phyloP scores from a whole-genome alignment of 2,113 vertebrate species.

The Phrynosoma blainvillii region DNA sequence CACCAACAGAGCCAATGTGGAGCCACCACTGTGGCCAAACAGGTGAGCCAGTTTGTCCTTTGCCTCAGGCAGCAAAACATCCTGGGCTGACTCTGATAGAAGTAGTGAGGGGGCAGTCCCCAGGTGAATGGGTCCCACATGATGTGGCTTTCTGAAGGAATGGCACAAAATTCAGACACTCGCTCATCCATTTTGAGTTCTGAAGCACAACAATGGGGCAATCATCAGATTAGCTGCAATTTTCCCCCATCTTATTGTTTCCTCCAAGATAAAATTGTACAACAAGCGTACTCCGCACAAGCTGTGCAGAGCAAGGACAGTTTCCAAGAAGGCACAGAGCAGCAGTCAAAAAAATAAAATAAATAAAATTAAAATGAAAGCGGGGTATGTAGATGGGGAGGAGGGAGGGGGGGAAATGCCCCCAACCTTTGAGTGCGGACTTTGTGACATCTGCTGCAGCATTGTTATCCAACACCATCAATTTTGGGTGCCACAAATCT shows the following conservation, averaged over 20 bases:
- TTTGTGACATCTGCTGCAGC: slow-evolving; percentile 80
- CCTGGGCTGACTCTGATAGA: too few species aligned
- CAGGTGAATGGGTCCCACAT: slow-evolving; percentile 28
- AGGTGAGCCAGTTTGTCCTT: too few species aligned
- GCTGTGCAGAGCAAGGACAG: slow-evolving; percentile 73
- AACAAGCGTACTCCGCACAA: slow-evolving; percentile 76
- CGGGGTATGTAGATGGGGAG: not conserved
- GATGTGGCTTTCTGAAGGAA: slow-evolving; percentile 60
- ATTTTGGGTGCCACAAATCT: slow-evolving; percentile 78
- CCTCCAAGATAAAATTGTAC: slow-evolving; percentile 80
- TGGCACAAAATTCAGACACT: slow-evolving; percentile 67
- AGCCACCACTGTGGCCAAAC: too few species aligned
- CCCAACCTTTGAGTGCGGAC: slow-evolving; percentile 71
- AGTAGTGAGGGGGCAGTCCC: too few species aligned
- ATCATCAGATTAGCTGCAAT: slow-evolving; percentile 73
- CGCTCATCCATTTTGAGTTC: slow-evolving; percentile 63
- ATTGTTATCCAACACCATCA: slow-evolving; percentile 82
- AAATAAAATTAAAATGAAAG: not conserved
- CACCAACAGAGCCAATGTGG: too few species aligned
- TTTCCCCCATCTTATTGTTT: slow-evolving; percentile 79
- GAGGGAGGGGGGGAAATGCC: slow-evolving; percentile 56
- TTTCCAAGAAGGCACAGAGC: slow-evolving; percentile 80
- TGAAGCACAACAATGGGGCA: slow-evolving; percentile 67
- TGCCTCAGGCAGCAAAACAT: too few species aligned
- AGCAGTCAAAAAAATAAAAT: slow-evolving; percentile 64